Evolutionary conservation across 2,797 vertebrate species (phyloP), one percentile per base, ranked within the genome.

Genomic region (Sebastolobus alascanus): DNA sequence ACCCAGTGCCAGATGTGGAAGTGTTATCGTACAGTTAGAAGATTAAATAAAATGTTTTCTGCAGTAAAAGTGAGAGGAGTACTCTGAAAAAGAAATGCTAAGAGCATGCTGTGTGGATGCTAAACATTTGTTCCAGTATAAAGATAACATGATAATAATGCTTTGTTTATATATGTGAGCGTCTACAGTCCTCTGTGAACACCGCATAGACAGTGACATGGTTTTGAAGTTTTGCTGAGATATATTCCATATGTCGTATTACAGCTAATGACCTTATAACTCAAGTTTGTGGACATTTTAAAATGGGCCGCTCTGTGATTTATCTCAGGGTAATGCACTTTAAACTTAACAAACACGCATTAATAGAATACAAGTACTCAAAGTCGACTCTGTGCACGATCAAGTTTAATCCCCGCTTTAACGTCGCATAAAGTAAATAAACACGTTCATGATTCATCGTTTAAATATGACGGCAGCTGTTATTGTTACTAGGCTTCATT

Each of bases 251-350:
- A 90, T 85, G 88, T 80, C 76, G 82, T 61, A 80, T 88, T 72
- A 79, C 58, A 74, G 76, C 80, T 76, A 86, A 87, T 87, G 88
- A 84, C 79, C 79, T 87, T 87, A 87, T 91, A 93, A 91, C 80
- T 94, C 89, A 92, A 75, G 59, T 73, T 77, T 87, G 84, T 75
- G 80, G 84, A 88, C 84, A 73, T 88, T 87, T 89, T 91, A 84
- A 93, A 87, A 92, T 58, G 50, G 50, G 40, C n/a, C 65, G 27
- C 71, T 61, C 40, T 63, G 68, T 84, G 82, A 93, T 93, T 94
- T 89, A 92, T 91, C 70, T 40, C 33, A 35, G 40, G 18, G 54
- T 85, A 88, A 88, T 88, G 78, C 87, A 84, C 84, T 87, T 87
- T 83, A 75, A 85, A 72, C 80, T 84, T 31, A 72, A 90, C 75